Conservation (phyloP, 2,113 vertebrate species). For the Anser cygnoides region DNA sequence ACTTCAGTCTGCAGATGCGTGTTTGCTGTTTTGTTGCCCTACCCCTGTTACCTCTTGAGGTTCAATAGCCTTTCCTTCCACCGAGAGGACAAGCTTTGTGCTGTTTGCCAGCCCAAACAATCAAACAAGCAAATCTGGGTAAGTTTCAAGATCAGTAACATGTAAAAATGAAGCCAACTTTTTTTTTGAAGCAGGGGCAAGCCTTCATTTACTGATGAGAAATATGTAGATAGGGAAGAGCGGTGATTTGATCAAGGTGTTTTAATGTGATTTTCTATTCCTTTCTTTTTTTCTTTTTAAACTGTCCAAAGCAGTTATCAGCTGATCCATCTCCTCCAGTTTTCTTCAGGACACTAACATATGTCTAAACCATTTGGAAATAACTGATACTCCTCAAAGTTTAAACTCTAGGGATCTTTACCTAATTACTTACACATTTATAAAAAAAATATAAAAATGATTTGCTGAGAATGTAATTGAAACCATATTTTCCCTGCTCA, state of each 20-base stretch:
- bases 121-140: not conserved
- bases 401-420: slow-evolving; percentile 51
- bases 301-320: slow-evolving; percentile 27
- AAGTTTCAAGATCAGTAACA: not conserved
- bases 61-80: not conserved
- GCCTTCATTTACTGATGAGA: slow-evolving; percentile 12
- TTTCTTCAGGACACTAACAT: slow-evolving; percentile 46
- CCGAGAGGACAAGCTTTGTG: not conserved
- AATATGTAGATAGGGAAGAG: slow-evolving; percentile 18
- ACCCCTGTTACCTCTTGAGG: not conserved
- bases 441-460: slow-evolving; percentile 1
- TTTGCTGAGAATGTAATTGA: slow-evolving; percentile 56
- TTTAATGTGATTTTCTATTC: slow-evolving; percentile 30
- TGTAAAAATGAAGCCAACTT: not conserved
- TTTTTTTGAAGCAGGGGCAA: not conserved
- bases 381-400: slow-evolving; percentile 35
- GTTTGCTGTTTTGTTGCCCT: not conserved
- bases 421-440: slow-evolving; percentile 68
- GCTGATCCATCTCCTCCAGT: slow-evolving; percentile 53
- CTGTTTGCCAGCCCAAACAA: not conserved
- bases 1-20: accelerated
- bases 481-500: slow-evolving; percentile 34
- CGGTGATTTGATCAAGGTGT: slow-evolving; percentile 49
- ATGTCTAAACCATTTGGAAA: slow-evolving; percentile 48
- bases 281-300: not conserved